Percentiles rank a stretch among this genome's conserved stretches.
Conservation (phyloP, 2,797 vertebrate genomes). For the Molossus molossus region DNA sequence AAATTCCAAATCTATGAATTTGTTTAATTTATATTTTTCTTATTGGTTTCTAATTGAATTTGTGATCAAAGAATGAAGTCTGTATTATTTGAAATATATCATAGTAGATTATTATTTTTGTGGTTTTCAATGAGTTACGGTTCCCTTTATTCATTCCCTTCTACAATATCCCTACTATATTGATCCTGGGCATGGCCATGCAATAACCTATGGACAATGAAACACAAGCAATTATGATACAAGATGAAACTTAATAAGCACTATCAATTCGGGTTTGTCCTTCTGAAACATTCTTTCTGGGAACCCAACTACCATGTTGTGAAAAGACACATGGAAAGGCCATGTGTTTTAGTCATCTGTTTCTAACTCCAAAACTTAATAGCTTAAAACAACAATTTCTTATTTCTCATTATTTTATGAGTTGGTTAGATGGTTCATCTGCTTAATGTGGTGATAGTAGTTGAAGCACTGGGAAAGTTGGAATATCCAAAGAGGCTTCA, state of each 20-base stretch:
- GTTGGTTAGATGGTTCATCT: neutral
- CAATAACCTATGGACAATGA: neutral
- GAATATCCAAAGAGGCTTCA: constrained; percentile 9
- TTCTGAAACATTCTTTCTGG: neutral
- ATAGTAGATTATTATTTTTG: neutral
- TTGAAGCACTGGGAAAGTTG: neutral
- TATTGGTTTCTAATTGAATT: neutral
- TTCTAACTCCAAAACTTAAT: neutral
- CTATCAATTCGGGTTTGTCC: neutral
- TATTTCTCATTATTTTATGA: constrained; percentile 32
- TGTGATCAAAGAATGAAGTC: neutral
- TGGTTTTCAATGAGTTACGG: neutral
- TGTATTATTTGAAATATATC: neutral
- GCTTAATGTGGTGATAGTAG: neutral
- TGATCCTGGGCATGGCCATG: neutral
- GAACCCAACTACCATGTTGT: neutral
- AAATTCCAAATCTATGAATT: neutral
- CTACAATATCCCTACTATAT: neutral
- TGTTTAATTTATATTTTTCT: neutral
- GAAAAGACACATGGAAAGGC: neutral
- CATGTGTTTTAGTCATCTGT: neutral
- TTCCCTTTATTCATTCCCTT: constrained; percentile 20
- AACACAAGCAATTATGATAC: neutral
- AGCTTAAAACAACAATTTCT: neutral
- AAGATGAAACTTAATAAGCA: neutral